Evolutionary conservation across 2,113 vertebrate genomes (phyloP).

Genomic region (Brachyhypopomus gauderio): DNA sequence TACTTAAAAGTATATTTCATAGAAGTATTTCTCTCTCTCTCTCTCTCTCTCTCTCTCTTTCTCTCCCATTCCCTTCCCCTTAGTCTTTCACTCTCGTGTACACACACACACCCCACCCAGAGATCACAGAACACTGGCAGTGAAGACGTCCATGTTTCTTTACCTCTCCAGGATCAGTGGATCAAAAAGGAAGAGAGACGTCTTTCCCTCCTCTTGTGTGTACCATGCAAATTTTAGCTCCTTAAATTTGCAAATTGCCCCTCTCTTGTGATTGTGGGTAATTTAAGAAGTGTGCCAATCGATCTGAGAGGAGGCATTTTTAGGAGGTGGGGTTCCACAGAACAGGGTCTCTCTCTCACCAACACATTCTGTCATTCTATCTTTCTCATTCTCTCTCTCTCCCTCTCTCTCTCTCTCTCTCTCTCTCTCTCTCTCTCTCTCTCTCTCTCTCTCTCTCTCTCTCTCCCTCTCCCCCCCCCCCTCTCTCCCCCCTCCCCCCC

Average conservation of each 20-base stretch:
- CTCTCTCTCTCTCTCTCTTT: not conserved
- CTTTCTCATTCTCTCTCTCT: constrained; percentile 37
- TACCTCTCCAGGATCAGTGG: constrained; percentile 17
- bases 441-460: constrained; percentile 12
- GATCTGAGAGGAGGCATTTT: constrained; percentile 57
- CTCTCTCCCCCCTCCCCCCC: constrained; percentile 40
- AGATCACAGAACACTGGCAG: not conserved
- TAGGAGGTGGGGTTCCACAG: constrained; percentile 51
- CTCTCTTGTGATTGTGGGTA: constrained; percentile 54
- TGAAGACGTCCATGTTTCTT: constrained; percentile 16
- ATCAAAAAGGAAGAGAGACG: constrained; percentile 34
- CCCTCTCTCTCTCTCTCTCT: constrained; percentile 13
- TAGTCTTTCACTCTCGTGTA: not conserved
- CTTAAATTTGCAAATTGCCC: constrained; percentile 53
- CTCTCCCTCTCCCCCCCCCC: constrained; percentile 8
- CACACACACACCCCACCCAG: not conserved
- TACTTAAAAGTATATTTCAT: not conserved
- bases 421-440: not conserved
- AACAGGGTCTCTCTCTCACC: constrained; percentile 43
- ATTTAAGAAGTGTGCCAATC: constrained; percentile 54
- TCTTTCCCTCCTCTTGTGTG: constrained; percentile 14
- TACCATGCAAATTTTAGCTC: constrained; percentile 42
- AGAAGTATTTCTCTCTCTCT: not conserved
- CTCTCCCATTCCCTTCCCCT: not conserved
- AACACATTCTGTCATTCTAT: constrained; percentile 32